Evolutionary conservation across 2,113 vertebrate species (phyloP), one percentile per base, ranked within the genome.

Genomic region (Acanthisitta chloris): DNA sequence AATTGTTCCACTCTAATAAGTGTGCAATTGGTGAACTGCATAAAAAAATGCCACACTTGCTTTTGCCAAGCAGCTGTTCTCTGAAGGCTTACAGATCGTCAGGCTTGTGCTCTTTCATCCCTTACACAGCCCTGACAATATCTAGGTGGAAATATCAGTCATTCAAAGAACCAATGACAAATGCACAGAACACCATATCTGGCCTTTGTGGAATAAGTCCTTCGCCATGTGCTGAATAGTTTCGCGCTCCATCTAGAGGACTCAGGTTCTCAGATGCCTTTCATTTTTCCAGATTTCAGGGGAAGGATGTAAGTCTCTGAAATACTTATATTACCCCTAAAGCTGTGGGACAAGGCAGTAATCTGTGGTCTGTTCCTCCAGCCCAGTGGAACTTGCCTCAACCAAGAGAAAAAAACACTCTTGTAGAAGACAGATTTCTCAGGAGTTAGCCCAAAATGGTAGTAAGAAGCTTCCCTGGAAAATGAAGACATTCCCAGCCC

Each of bases 31-130:
- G 38, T 86, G 46, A 86, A 71, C 7, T 49, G 36, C 46, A 43
- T 5, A 42, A 69, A 88, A 80, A 91, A 92, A 61, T 16, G 45
- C 38, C 0, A 0, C 34, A 20, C 19, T 57, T 59, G 19, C 4
- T 82, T 93, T 92, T 81, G 29, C 38, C 67, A 83, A 65, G n/a
- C 42, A 88, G 71, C 42, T 96, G 67, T n/a, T 90, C 80, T 81
- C 82, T 46, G 42, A 88, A 88, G 34, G 17, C 38, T 93, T 88
- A 34, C 36, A 69, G 62, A 83, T 64, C 29, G 77, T 14, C 0
- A 1, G 16, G 28, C 19, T 52, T 91, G 51, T 8, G 4, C 7
- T 66, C 12, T 87, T 90, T 76, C 17, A 69, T 55, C 21, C 34
- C 20, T 36, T 43, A 78, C 8, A 58, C 2, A 5, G 23, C 46